Percentiles rank a stretch among this genome's conserved stretches.
Evolutionary conservation across 2,113 vertebrate species (phyloP).

Genomic region (Myotis yumanensis): DNA sequence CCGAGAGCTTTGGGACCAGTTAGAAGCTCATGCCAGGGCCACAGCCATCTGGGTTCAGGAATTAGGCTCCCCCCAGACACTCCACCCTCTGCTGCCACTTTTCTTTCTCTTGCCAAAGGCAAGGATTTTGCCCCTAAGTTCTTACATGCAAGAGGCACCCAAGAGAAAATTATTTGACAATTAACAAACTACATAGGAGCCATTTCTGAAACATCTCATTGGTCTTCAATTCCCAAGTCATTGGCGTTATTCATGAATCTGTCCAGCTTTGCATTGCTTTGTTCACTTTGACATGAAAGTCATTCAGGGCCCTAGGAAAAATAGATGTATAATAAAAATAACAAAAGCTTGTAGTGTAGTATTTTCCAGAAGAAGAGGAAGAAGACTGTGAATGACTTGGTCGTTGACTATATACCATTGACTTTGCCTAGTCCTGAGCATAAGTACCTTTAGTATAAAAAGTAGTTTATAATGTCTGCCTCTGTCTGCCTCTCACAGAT

Average conservation of each 20-base stretch:
- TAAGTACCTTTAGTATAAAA: background rate
- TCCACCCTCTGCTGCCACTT: background rate
- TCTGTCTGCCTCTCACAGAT: background rate
- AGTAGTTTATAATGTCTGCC: background rate
- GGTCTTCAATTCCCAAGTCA: background rate
- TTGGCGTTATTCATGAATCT: background rate
- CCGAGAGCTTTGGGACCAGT: fast-evolving
- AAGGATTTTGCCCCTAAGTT: background rate
- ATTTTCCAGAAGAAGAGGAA: background rate
- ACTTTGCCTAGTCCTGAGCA: background rate
- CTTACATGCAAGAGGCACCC: background rate
- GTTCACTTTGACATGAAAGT: slow-evolving; percentile 28
- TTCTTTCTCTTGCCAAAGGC: background rate
- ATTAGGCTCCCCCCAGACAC: background rate
- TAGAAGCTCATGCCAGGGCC: background rate
- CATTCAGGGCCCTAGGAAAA: background rate
- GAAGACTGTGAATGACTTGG: background rate
- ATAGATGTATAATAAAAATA: slow-evolving; percentile 16
- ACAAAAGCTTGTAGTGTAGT: background rate
- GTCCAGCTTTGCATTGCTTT: background rate
- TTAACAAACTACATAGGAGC: background rate
- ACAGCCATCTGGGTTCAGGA: background rate
- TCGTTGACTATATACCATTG: background rate
- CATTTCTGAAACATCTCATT: slow-evolving; percentile 2
- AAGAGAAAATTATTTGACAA: background rate